phyloP scores from a whole-genome alignment of 2,888 invertebrate genomes.

The Eucriotettix oculatus region DNA sequence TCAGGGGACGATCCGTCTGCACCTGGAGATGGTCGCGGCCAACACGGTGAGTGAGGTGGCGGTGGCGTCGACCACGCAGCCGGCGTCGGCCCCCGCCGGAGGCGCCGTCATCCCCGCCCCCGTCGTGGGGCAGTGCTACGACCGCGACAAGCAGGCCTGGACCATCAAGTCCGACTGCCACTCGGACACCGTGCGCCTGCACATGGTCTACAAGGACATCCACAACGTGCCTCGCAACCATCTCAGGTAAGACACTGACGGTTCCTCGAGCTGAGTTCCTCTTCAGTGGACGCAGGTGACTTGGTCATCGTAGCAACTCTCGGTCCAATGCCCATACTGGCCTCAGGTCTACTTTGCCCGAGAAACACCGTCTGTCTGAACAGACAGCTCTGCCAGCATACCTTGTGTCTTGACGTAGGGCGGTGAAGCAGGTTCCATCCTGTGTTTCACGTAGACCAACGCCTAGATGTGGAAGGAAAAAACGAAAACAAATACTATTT shows the following conservation, averaged over 20 bases:
- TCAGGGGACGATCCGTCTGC: conserved; percentile 40
- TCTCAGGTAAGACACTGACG: conserved; percentile 33
- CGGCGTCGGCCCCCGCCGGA: conserved; percentile 7
- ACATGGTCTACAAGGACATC: conserved; percentile 57
- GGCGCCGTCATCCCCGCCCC: conserved; percentile 34
- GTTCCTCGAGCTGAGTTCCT: not conserved
- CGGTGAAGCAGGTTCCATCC: no score
- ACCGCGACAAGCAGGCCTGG: conserved; percentile 68
- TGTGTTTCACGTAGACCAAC: no score
- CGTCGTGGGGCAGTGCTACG: conserved; percentile 48
- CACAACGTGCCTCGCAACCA: conserved; percentile 66
- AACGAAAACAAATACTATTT: no score
- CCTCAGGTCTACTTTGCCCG: no score
- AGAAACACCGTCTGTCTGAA: no score
- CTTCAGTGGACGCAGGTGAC: no score
- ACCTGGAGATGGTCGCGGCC: conserved; percentile 57
- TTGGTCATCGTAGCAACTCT: no score
- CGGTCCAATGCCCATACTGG: no score
- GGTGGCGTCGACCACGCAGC: conserved; percentile 2
- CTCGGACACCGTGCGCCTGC: conserved; percentile 54
- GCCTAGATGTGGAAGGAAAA: no score
- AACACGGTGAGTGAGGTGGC: conserved; percentile 41
- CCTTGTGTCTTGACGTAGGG: no score
- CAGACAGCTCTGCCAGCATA: no score
- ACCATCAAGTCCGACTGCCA: conserved; percentile 59